A percentile compares a stretch with the other conserved stretches of the same genome.
These are phyloP conservation scores for Asarcornis scutulata DNA, from an alignment of 2,113 vertebrate species.

Conservation along the genomic window DNA sequence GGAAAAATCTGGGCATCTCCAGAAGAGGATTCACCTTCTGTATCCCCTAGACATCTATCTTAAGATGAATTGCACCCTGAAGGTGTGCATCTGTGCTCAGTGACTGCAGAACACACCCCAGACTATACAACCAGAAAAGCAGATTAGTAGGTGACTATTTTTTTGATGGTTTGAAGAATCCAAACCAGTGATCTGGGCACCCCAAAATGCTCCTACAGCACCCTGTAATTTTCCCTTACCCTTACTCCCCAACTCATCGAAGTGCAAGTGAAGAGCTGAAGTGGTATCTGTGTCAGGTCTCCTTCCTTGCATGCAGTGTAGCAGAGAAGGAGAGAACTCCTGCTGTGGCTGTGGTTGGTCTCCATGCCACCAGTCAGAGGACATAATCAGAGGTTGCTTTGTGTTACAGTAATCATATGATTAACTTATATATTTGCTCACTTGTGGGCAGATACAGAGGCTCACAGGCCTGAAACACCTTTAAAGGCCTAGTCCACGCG, in stretches of 20 bases:
- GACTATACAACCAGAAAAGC: neutral
- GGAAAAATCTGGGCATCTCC: neutral
- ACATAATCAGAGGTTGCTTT: neutral
- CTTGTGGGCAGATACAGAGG: neutral
- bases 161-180: neutral
- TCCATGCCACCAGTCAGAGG: neutral
- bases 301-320: fast-evolving
- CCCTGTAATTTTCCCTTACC: neutral
- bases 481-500: neutral
- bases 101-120: neutral
- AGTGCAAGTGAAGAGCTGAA: neutral
- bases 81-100: neutral
- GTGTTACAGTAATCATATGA: neutral
- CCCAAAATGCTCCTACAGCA: neutral
- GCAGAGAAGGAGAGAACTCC: neutral
- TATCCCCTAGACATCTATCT: neutral
- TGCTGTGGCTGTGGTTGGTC: neutral
- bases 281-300: neutral
- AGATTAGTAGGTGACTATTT: neutral
- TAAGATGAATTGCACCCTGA: neutral
- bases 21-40: neutral
- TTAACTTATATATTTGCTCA: neutral
- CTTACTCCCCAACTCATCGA: neutral
- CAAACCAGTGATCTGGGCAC: neutral
- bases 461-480: neutral